Base-by-base conservation (phyloP, 2,797 vertebrate species). In the Tinamus major region DNA sequence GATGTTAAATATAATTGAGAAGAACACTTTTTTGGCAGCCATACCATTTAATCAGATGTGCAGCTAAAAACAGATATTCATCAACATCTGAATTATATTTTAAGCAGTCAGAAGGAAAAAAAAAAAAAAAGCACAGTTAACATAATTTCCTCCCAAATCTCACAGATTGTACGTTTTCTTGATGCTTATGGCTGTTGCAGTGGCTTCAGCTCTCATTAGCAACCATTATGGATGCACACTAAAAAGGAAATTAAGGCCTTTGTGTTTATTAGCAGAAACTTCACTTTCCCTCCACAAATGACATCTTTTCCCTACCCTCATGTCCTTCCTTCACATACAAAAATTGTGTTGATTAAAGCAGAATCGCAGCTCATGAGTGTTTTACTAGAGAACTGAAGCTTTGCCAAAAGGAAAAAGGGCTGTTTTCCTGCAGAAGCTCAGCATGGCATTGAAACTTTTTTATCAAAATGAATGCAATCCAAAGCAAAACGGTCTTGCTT, bases 291-390 rank as follows among this genome's bases (percentile, higher is more conserved):
- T 70, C 39, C 13, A 29, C 61, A 33, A 49, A 15, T 48, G 69
- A n/a, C 23, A 13, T 56, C 41, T 41, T 39, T 70, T 27, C 19
- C 7, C 20, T 39, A 5, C 9, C 5, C 11, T 51, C 20, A 10
- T 4, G 31, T 14, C 15, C 18, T 42, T 65, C 31, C 33, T 55
- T 58, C 59, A 37, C 21, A n/a, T 31, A 81, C 39, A 58, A 39
- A 87, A 72, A 26, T 17, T 4, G 0, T 44, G 18, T 17, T 9
- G 74, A 37, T 19, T 12, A 56, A 56, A 35, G 15, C 4, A 68
- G 74, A 79, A n/a, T 2, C 7, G 39, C n/a, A 51, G 29, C 64
- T 80, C 0, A 0, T 20, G 55, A 16, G 10, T 4, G 1, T 29
- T 37, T 59, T 24, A 44, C 8, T 16, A 7, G 58, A 91, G 31